Evolutionary conservation across 2,797 vertebrate species (phyloP).

Genomic region (Urocyon cinereoargenteus): DNA sequence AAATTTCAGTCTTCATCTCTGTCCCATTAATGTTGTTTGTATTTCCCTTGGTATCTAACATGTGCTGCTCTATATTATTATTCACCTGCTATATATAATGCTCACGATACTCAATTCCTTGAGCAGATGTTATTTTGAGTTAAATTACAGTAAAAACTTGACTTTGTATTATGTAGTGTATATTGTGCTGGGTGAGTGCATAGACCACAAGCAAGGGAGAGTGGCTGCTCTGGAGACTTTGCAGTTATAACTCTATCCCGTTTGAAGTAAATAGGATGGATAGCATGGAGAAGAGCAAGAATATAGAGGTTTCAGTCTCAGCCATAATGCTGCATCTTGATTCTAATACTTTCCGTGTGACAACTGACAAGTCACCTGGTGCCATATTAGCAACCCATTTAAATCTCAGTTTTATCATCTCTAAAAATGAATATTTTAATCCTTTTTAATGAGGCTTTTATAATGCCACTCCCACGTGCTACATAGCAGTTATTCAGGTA

Average conservation of each 20-base stretch:
- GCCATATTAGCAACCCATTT: neutral
- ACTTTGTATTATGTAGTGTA: neutral
- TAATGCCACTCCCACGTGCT: neutral
- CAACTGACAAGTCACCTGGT: neutral
- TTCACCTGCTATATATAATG: neutral
- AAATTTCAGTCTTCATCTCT: neutral
- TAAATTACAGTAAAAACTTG: neutral
- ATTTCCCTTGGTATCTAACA: neutral
- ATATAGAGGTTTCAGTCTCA: neutral
- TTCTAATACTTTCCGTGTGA: neutral
- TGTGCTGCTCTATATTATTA: neutral
- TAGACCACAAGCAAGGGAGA: neutral
- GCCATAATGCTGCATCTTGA: neutral
- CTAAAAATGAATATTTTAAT: conserved; percentile 12
- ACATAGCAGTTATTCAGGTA: neutral
- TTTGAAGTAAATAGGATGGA: neutral
- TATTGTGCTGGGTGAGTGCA: neutral
- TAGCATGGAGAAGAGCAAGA: neutral
- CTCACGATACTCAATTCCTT: neutral
- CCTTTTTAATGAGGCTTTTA: neutral
- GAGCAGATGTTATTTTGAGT: neutral
- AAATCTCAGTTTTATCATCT: neutral
- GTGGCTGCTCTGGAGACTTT: neutral
- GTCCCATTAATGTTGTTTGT: neutral
- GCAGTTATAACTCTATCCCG: neutral